These are phyloP conservation scores for Alauda arvensis DNA, from an alignment of 2,797 vertebrate species.

Conservation along the genomic window DNA sequence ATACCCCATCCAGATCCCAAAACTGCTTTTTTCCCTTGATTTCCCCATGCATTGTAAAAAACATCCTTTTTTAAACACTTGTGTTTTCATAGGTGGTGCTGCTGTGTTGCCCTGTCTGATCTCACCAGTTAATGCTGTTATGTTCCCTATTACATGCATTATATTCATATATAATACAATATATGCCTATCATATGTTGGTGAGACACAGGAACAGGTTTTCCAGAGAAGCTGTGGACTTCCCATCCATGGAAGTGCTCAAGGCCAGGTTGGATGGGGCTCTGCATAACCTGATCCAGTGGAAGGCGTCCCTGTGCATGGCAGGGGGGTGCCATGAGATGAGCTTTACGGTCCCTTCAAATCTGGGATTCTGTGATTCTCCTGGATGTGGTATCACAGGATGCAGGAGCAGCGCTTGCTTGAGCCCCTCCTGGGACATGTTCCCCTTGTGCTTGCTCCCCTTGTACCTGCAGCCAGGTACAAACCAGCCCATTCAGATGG, in stretches of 20 bases:
- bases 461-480: background rate
- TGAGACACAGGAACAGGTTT: background rate
- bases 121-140: background rate
- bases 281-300: background rate
- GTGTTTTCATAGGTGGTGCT: background rate
- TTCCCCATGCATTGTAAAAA: background rate
- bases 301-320: fast-evolving
- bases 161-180: background rate
- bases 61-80: background rate
- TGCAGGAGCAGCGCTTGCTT: background rate
- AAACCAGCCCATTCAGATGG: background rate
- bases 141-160: background rate
- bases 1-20: background rate
- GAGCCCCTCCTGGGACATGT: background rate
- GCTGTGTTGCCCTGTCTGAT: background rate
- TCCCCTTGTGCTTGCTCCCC: background rate
- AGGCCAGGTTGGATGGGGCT: background rate
- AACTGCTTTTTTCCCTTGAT: background rate
- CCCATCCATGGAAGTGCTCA: background rate
- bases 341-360: background rate
- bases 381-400: background rate
- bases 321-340: too few species aligned
- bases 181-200: background rate
- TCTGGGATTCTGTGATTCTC: background rate
- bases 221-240: background rate